These are phyloP conservation scores for Sepioteuthis lessoniana DNA, from an alignment of 2,888 invertebrate genomes.

Conservation along the genomic window DNA sequence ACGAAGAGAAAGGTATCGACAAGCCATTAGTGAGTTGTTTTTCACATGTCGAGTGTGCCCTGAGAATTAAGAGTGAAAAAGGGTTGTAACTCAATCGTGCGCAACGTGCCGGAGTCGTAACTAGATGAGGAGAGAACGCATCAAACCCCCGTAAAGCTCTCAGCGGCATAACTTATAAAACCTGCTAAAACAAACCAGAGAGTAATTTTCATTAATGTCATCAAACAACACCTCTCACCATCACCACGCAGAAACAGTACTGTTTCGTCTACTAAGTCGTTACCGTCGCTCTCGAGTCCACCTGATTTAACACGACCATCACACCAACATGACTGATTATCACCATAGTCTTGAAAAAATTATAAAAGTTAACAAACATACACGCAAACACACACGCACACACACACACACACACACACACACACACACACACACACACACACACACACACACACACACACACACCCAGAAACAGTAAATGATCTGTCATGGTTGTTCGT, in stretches of 20 bases:
- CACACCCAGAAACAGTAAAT: neutral
- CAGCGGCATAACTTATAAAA: neutral
- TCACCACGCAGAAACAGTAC: neutral
- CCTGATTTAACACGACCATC: neutral
- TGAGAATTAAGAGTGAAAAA: neutral
- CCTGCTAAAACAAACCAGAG: slow-evolving; percentile 2
- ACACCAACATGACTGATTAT: neutral
- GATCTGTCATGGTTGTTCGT: slow-evolving; percentile 10
- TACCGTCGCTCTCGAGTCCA: neutral
- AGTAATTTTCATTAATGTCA: slow-evolving; percentile 33
- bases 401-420: no score
- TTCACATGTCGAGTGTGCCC: neutral
- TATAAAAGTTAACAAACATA: neutral
- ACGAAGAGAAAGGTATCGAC: neutral
- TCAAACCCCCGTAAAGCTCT: neutral
- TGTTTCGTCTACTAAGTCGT: neutral
- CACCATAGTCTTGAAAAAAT: neutral
- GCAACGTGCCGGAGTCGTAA: slow-evolving; percentile 11
- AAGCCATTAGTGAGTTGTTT: neutral
- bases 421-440: no score
- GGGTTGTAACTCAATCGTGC: slow-evolving; percentile 13
- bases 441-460: no score
- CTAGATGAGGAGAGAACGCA: neutral
- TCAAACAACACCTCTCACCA: neutral
- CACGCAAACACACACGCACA: no score